A percentile compares a stretch with the other conserved stretches of the same genome.
These are phyloP conservation scores for Phengaris arion DNA, from an alignment of 2,888 invertebrate species.

Conservation along the genomic window DNA sequence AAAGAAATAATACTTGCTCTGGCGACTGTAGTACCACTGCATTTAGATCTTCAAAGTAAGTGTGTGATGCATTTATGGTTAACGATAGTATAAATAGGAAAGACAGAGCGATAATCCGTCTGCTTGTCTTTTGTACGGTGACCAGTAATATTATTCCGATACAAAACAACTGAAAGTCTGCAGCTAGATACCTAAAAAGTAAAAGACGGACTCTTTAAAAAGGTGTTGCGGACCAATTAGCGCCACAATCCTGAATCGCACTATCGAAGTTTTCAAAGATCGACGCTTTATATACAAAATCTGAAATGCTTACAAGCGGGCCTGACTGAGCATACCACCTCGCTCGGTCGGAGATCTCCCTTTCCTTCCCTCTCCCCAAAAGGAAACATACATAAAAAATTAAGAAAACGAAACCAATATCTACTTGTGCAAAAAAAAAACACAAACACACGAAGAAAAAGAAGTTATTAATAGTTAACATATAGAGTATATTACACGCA, in stretches of 20 bases:
- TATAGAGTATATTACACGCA: not conserved
- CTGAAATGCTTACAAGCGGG: too few species aligned
- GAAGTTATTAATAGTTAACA: not conserved
- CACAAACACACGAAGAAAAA: not conserved
- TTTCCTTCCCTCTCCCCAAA: too few species aligned
- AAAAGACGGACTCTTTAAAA: not conserved
- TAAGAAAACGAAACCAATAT: not conserved
- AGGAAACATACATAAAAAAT: too few species aligned
- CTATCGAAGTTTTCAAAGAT: too few species aligned
- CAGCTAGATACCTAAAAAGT: conserved; percentile 65
- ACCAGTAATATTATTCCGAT: conserved; percentile 60
- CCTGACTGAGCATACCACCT: too few species aligned
- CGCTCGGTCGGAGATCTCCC: too few species aligned
- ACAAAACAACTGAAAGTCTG: conserved; percentile 70
- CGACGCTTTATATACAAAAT: too few species aligned
- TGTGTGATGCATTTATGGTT: conserved; percentile 53
- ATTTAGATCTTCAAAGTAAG: conserved; percentile 61
- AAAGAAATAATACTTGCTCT: conserved; percentile 55
- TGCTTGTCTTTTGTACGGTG: conserved; percentile 44
- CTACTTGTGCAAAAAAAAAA: not conserved
- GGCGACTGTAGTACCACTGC: conserved; percentile 65
- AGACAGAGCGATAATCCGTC: conserved; percentile 45
- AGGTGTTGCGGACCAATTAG: too few species aligned
- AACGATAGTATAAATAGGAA: conserved; percentile 48
- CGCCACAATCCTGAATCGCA: too few species aligned